Evolutionary conservation across 2,888 invertebrate species (phyloP), one percentile per base, ranked within the genome.

Genomic region (Pocota personata): DNA sequence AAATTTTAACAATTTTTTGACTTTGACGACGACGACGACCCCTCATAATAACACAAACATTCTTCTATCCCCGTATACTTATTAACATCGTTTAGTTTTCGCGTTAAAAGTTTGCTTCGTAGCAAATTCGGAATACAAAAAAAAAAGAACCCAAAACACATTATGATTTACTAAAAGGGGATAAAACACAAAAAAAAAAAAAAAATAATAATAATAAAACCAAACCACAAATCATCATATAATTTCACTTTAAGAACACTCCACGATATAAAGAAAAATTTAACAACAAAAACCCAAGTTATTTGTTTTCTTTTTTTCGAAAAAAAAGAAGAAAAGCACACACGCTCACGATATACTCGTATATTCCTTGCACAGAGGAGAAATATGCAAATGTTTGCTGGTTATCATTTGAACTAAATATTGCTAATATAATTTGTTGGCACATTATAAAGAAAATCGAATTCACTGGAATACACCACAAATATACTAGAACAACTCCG

Each of bases 21-120:
- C 76, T 71, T 76, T 57, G 72, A 86, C 86, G 78, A 83, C 62
- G 75, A 80, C 82, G 72, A 86, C 64, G 21, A 66, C 52, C 46
- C 21, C 50, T n/a, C 35, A 48, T 37, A 58, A 62, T 12, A 66
- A 27, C 27, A 71, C 27, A 58, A 57, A 40, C 21, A 71, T 60
- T 57, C 3, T 60, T 57, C 3, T 24, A 55, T 66, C 62, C 67
- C 62, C 40, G 7, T 30, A 37, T 48, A 67, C 21, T 52, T 50
- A 40, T 37, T 72, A 72, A 35, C 48, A 62, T 37, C 16, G 55
- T 32, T 35, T 10, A 37, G 37, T 73, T 83, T 40, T 43, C 66
- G 60, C 40, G 46, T 48, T 75, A 12, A 60, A 64, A 75, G 58
- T 77, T 82, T 76, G 75, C 71, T 58, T 58, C 10, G 24, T 27